Conservation (phyloP, 1,140 invertebrate genomes). For the Penaeus indicus region DNA sequence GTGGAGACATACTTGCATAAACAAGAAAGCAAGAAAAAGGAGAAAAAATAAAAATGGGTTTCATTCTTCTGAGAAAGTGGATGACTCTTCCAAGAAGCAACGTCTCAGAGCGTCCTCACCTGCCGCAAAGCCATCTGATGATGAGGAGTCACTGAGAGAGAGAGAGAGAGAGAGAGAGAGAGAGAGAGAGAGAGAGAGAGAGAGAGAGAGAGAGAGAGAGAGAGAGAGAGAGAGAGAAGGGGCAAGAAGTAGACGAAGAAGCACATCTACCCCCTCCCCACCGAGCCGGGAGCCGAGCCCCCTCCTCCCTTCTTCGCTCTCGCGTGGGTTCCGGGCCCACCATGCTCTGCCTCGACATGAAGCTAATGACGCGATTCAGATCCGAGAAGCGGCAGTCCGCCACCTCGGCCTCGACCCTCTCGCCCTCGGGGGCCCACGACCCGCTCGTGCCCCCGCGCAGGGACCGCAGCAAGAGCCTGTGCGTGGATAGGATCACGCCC, state of each 20-base stretch:
- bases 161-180: too few relatives aligned
- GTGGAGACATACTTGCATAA: too few relatives aligned
- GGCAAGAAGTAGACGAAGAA: neutral
- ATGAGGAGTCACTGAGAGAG: too few relatives aligned
- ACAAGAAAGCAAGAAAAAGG: too few relatives aligned
- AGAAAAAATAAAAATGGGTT: too few relatives aligned
- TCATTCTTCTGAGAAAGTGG: too few relatives aligned
- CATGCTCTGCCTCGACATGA: slow-evolving; percentile 58
- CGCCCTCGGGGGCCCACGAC: slow-evolving; percentile 34
- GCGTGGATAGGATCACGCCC: slow-evolving; percentile 53
- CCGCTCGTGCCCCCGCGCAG: slow-evolving; percentile 33
- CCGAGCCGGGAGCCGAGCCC: neutral
- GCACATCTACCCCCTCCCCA: neutral
- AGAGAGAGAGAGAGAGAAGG: neutral
- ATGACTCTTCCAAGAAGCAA: too few relatives aligned
- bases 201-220: too few relatives aligned
- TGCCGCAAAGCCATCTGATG: too few relatives aligned
- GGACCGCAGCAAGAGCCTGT: slow-evolving; percentile 54
- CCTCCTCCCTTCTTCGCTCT: neutral
- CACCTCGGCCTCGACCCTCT: slow-evolving; percentile 3
- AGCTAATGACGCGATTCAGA: slow-evolving; percentile 54
- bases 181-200: too few relatives aligned
- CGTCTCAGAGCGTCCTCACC: too few relatives aligned
- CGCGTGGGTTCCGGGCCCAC: neutral
- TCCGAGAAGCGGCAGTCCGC: slow-evolving; percentile 43